Conservation (phyloP, 2,888 invertebrate species). For the Neoscelio sp. region DNA sequence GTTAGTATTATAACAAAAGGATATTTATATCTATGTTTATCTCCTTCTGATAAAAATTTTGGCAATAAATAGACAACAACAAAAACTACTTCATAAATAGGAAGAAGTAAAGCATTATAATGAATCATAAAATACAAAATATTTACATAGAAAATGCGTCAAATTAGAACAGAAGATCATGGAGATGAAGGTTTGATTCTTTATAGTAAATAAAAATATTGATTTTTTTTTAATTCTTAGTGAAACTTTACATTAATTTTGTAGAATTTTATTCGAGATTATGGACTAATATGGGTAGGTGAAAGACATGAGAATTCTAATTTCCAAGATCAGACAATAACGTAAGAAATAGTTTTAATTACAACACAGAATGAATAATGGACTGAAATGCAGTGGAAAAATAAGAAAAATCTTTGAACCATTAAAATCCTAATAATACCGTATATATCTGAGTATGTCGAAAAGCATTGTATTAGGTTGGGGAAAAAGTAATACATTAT, state of each 20-base stretch:
- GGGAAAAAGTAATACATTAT: no score
- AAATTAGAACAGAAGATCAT: constrained; percentile 75
- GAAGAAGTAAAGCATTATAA: constrained; percentile 70
- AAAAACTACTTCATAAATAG: constrained; percentile 71
- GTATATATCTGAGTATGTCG: no score
- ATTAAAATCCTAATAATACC: no score
- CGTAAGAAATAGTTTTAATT: constrained; percentile 59
- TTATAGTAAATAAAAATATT: constrained; percentile 9
- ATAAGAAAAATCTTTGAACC: no score
- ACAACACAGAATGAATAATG: no score
- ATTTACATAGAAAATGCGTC: constrained; percentile 75
- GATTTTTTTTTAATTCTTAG: constrained; percentile 10
- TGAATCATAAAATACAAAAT: constrained; percentile 74
- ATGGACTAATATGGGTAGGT: constrained; percentile 84
- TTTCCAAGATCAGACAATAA: constrained; percentile 45
- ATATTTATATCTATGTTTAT: not conserved
- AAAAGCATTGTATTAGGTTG: no score
- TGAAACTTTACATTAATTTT: constrained; percentile 22
- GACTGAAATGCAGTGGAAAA: no score
- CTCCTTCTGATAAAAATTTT: constrained; percentile 73
- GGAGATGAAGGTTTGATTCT: constrained; percentile 78
- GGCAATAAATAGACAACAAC: constrained; percentile 72
- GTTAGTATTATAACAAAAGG: not conserved
- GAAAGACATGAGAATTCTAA: constrained; percentile 67
- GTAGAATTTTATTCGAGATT: constrained; percentile 83